Evolutionary conservation across 2,797 vertebrate genomes (phyloP), one percentile per base, ranked within the genome.

Genomic region (Gouania willdenowi): DNA sequence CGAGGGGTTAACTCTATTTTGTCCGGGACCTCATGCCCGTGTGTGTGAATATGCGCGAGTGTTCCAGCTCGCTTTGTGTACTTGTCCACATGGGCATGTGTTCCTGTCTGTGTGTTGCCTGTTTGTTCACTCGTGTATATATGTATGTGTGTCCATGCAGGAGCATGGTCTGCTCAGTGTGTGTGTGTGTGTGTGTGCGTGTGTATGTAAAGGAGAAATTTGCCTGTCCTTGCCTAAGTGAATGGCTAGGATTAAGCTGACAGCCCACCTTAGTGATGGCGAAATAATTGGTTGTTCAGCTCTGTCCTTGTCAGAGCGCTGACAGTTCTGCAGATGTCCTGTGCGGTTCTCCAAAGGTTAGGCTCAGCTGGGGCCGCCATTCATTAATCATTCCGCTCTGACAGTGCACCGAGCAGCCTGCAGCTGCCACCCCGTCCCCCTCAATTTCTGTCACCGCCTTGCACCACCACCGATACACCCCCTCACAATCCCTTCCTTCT

Each of bases 241-340:
- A 95, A 93, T 97, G 94, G 94, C 94, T 93, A 89, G 94, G 95
- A 98, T 97, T 95, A 97, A 95, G 95, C 94, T 98, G 95, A 98
- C 95, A 98, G 93, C 92, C 95, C 94, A 98, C 95, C 94, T 97
- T 97, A 95, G 94, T 94, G 94, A 98, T 96, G 95, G 94, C 92
- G 92, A 96, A 97, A 97, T 98, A 98, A 98, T 98, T 98, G 95
- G 95, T 98, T 97, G 95, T 97, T 98, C 95, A 97, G 95, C 95
- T 96, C 94, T 94, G 94, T 98, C 95, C 95, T 98, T 98, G 95
- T 98, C 95, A 97, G 92, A 92, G 93, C 90, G 82, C 90, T 98
- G 95, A 98, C 95, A 98, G 95, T 95, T 94, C 91, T 92, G 93
- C 95, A 97, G 95, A 98, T 97, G 95, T 96, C 95, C 95, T 98